Evolutionary conservation across 2,797 vertebrate genomes (phyloP), one percentile per base, ranked within the genome.

Genomic region (Botia almorhae): DNA sequence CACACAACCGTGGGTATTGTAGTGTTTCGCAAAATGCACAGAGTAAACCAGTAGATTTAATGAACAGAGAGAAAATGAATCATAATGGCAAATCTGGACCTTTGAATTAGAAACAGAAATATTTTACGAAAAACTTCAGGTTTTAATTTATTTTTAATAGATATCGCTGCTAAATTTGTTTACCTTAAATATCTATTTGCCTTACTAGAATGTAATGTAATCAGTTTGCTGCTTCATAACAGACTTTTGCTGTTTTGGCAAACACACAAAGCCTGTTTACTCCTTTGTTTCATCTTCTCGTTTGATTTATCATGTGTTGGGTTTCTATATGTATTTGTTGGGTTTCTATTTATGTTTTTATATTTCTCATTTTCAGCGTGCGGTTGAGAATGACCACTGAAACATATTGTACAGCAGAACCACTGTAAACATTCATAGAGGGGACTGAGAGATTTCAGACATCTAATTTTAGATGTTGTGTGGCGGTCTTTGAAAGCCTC

Each of bases 391-490:
- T 8, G 11, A n/a, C 14, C 23, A 33, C 3, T 21, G 4, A 63
- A 74, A 74, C 23, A 29, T 19, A 3, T 13, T 63, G 72, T 39
- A 51, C 53, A 26, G n/a, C 19, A 48, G 48, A 65, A 23, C n/a
- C 60, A 53, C 48, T 76, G 33, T 64, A 64, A 64, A 64, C 16
- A 76, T 23, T 6, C 13, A 7, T 58, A 33, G n/a, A 7, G 69
- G 51, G 7, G 29, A 4, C 55, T 21, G 4, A 21, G 39, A 69
- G 12, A 29, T 60, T 26, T 29, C 5, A 26, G 21, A 48, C 61
- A 50, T 26, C 26, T 71, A 8, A 71, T 21, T 73, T 5, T 23
- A 23, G 33, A 74, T 19, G 43, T 74, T 12, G 21, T 33, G 7
- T 17, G 50, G 7, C 2, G 1, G 48, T n/a, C 16, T 55, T 65